Conservation (phyloP, 1,140 invertebrate genomes). For the Brachionus sp. region DNA sequence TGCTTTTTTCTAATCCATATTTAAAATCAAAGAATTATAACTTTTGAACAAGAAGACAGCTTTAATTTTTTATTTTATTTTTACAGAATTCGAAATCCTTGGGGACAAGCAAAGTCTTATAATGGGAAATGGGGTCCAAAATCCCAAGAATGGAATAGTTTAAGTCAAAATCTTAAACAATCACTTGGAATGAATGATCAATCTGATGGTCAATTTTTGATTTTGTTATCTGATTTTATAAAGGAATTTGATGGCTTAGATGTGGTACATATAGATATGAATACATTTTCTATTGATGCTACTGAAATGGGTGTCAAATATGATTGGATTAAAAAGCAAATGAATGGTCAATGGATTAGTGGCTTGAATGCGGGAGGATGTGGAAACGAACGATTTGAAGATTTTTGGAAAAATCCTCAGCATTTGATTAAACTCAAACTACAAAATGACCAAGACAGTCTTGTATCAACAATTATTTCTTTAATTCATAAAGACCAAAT, state of each 20-base stretch:
- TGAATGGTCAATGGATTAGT: constrained; percentile 22
- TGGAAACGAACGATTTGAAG: constrained; percentile 23
- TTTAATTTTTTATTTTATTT: neutral
- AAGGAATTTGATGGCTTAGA: constrained; percentile 37
- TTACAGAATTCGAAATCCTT: constrained; percentile 60
- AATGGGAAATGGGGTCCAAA: constrained; percentile 64
- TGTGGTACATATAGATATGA: constrained; percentile 25
- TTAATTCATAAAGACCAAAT: constrained; percentile 32
- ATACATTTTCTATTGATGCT: neutral
- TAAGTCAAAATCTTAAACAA: constrained; percentile 53
- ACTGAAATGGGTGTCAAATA: neutral
- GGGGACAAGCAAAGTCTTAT: constrained; percentile 64
- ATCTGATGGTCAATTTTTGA: constrained; percentile 63
- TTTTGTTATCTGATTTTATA: constrained; percentile 58
- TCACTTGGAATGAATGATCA: constrained; percentile 7
- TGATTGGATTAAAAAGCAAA: constrained; percentile 15
- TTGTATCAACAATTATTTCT: neutral
- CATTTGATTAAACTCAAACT: constrained; percentile 16
- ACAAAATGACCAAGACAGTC: neutral
- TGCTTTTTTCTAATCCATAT: too few relatives aligned
- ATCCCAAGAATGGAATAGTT: constrained; percentile 67
- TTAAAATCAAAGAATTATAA: too few relatives aligned
- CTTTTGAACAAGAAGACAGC: too few relatives aligned
- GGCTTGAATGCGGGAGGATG: constrained; percentile 44
- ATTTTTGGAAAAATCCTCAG: constrained; percentile 45